Evolutionary conservation across 2,113 vertebrate species (phyloP).

Genomic region (Periophthalmodon schlosseri): DNA sequence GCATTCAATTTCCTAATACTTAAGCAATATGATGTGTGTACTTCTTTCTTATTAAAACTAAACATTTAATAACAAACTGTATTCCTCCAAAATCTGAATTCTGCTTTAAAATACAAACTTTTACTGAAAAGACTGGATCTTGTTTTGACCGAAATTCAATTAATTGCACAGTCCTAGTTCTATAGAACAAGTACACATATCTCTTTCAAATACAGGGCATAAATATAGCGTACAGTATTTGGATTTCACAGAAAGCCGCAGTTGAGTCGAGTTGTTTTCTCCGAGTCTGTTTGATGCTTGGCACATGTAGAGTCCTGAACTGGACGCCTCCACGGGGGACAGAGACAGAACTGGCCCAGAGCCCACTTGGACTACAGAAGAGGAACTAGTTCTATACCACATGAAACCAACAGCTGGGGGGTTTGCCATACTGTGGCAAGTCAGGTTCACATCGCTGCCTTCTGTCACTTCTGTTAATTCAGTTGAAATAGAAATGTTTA

Average conservation of each 20-base stretch:
- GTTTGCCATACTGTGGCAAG: constrained; percentile 53
- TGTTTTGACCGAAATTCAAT: not conserved
- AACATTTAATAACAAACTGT: not conserved
- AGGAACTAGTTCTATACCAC: constrained; percentile 48
- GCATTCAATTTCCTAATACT: not conserved
- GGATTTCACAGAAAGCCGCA: constrained; percentile 21
- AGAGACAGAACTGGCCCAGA: constrained; percentile 50
- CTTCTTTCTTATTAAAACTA: no score
- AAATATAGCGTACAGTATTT: not conserved
- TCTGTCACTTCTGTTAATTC: not conserved
- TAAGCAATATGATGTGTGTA: not conserved
- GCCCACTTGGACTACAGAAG: constrained; percentile 33
- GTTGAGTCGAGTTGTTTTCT: constrained; percentile 42
- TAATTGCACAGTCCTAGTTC: not conserved
- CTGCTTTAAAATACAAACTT: not conserved
- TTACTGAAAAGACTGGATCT: no score
- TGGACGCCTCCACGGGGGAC: constrained; percentile 21
- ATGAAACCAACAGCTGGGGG: constrained; percentile 49
- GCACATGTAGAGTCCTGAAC: constrained; percentile 54
- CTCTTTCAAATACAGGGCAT: not conserved
- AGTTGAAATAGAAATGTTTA: constrained; percentile 43
- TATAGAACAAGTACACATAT: no score
- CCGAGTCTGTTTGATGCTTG: constrained; percentile 40
- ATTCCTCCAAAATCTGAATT: not conserved
- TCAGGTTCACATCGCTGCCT: constrained; percentile 50